Conservation (phyloP, 2,888 invertebrate genomes). For the Neocrepidodera transversa region DNA sequence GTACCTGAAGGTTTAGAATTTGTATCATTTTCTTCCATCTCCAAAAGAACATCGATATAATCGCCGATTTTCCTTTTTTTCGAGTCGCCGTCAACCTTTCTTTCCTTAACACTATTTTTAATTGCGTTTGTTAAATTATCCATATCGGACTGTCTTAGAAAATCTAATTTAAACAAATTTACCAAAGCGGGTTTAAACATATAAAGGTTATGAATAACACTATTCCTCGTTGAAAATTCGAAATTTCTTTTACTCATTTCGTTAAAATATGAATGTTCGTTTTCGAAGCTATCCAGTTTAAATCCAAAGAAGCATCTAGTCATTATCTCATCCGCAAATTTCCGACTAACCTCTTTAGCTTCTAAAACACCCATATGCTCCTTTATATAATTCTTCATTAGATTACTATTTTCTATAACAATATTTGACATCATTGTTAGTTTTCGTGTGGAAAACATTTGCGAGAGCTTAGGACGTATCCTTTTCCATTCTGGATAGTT, state of each 20-base stretch:
- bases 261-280: conserved; percentile 55
- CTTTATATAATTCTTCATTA: too few relatives aligned
- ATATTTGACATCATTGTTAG: conserved; percentile 63
- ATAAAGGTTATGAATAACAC: conserved; percentile 43
- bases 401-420: conserved; percentile 53
- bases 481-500: conserved; percentile 64
- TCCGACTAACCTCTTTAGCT: conserved; percentile 53
- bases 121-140: conserved; percentile 46
- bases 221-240: conserved; percentile 47
- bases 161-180: conserved; percentile 44
- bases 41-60: conserved; percentile 61
- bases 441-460: conserved; percentile 66
- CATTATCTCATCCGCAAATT: conserved; percentile 60
- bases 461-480: conserved; percentile 62
- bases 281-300: conserved; percentile 55
- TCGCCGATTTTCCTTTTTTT: conserved; percentile 60
- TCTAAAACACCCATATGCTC: conserved; percentile 39
- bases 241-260: conserved; percentile 52
- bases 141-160: conserved; percentile 44
- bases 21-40: conserved; percentile 4
- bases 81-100: conserved; percentile 46
- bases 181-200: conserved; percentile 46
- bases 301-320: conserved; percentile 61
- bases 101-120: conserved; percentile 46
- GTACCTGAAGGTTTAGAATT: too few relatives aligned